Evolutionary conservation across 2,113 vertebrate species (phyloP).

Genomic region (Symphodus melops): DNA sequence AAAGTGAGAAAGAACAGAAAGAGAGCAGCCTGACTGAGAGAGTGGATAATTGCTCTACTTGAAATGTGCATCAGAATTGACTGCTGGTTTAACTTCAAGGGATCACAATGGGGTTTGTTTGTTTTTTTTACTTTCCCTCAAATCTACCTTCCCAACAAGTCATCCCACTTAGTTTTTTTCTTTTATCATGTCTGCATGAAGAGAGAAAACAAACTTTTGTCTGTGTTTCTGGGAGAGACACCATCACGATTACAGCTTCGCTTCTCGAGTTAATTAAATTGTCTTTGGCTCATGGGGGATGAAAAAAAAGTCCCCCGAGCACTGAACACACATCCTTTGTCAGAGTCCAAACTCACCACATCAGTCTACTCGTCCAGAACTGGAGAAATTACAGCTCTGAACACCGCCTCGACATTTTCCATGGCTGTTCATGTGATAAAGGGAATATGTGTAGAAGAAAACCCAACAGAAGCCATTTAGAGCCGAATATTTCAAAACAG

Average conservation of each 20-base stretch:
- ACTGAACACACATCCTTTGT: conserved; percentile 14
- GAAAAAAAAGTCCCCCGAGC: conserved; percentile 35
- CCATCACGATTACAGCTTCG: conserved; percentile 41
- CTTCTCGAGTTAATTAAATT: conserved; percentile 63
- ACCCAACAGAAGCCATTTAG: conserved; percentile 56
- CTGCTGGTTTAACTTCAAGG: neutral
- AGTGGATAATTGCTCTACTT: neutral
- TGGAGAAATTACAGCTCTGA: neutral
- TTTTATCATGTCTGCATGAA: neutral
- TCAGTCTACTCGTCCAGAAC: conserved; percentile 8
- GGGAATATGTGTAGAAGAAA: conserved; percentile 38
- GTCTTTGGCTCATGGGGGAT: conserved; percentile 50
- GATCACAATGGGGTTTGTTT: too few species aligned
- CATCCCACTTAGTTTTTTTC: neutral
- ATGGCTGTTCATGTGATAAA: neutral
- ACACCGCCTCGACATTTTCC: neutral
- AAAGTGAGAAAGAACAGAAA: neutral
- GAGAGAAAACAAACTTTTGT: neutral
- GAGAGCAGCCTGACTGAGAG: neutral
- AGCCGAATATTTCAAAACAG: conserved; percentile 26
- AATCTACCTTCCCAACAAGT: neutral
- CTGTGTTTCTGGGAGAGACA: neutral
- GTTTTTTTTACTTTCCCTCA: too few species aligned
- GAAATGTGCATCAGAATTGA: neutral
- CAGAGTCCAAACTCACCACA: conserved; percentile 10